phyloP scores from a whole-genome alignment of 35 echinoderm and acorn worm species.

The Anneissia japonica region DNA sequence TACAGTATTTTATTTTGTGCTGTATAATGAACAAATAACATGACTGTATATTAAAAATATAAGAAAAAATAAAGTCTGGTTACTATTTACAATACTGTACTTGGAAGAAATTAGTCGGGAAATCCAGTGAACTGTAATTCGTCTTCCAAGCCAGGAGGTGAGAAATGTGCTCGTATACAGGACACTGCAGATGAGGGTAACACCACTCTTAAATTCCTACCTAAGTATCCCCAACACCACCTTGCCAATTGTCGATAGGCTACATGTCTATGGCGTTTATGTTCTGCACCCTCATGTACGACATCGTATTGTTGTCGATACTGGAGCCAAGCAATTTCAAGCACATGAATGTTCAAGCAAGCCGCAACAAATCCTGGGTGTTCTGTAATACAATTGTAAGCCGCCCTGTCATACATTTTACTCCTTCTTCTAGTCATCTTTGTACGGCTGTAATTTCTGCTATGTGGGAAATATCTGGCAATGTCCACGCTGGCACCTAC shows the following conservation, averaged over 20 bases:
- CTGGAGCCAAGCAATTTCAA: slow-evolving; percentile 23
- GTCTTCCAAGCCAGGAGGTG: too few relatives aligned
- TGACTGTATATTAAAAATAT: too few relatives aligned
- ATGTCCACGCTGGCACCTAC: slow-evolving; percentile 8
- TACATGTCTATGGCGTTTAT: neutral
- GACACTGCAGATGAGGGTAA: slow-evolving; percentile 15
- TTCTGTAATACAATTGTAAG: neutral
- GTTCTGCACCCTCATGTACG: neutral
- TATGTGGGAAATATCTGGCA: neutral
- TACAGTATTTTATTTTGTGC: too few relatives aligned
- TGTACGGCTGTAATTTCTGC: neutral
- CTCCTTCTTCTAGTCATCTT: neutral
- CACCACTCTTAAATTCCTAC: slow-evolving; percentile 18
- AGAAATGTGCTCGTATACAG: neutral
- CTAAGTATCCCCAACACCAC: slow-evolving; percentile 40
- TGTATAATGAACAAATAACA: too few relatives aligned
- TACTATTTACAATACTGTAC: too few relatives aligned
- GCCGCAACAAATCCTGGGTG: too few relatives aligned
- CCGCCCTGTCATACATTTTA: neutral
- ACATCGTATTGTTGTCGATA: slow-evolving; percentile 42
- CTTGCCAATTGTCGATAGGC: slow-evolving; percentile 14
- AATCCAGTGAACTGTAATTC: too few relatives aligned
- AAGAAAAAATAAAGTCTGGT: too few relatives aligned
- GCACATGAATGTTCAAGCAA: slow-evolving; percentile 1
- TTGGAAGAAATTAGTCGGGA: too few relatives aligned